Percentiles rank a stretch among this genome's conserved stretches.
These are phyloP conservation scores for Carassius gibelio DNA, from an alignment of 2,113 vertebrate species.

Conservation along the genomic window DNA sequence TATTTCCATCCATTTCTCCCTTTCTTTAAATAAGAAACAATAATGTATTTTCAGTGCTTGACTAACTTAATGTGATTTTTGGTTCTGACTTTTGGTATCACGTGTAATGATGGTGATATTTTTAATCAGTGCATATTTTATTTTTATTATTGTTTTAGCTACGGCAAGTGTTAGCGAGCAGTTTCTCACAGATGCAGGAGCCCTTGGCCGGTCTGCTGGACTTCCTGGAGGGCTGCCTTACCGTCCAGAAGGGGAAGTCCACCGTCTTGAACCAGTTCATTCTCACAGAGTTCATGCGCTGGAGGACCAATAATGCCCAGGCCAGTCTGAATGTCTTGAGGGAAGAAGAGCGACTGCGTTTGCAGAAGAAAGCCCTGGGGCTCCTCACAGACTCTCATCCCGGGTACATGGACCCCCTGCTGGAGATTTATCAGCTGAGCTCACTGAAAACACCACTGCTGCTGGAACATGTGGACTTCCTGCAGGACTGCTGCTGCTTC, in stretches of 20 bases:
- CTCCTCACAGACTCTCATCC: conserved; percentile 65
- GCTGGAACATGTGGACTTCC: conserved; percentile 53
- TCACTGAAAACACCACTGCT: conserved; percentile 64
- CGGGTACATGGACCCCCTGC: conserved; percentile 62
- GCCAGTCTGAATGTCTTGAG: conserved; percentile 61
- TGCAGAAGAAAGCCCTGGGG: conserved; percentile 69
- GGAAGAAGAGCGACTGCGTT: conserved; percentile 48
- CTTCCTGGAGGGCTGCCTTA: conserved; percentile 70
- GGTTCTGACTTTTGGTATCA: background rate
- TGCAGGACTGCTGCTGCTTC: conserved; percentile 64
- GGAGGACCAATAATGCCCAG: conserved; percentile 66
- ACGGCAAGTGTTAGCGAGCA: conserved; percentile 56
- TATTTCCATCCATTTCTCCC: background rate
- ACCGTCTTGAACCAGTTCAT: conserved; percentile 66
- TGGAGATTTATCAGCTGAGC: conserved; percentile 70
- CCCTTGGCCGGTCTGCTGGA: conserved; percentile 70
- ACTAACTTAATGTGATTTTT: background rate
- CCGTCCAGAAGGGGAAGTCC: conserved; percentile 66
- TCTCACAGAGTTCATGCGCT: conserved; percentile 71
- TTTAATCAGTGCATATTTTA: background rate
- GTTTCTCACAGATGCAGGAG: conserved; percentile 70
- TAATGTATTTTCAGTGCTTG: background rate
- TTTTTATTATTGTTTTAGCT: background rate
- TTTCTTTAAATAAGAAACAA: background rate
- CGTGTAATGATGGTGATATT: background rate